A percentile compares a stretch with the other conserved stretches of the same genome.
Conservation (phyloP, 2,113 vertebrate genomes). For the Salvelinus fontinalis region DNA sequence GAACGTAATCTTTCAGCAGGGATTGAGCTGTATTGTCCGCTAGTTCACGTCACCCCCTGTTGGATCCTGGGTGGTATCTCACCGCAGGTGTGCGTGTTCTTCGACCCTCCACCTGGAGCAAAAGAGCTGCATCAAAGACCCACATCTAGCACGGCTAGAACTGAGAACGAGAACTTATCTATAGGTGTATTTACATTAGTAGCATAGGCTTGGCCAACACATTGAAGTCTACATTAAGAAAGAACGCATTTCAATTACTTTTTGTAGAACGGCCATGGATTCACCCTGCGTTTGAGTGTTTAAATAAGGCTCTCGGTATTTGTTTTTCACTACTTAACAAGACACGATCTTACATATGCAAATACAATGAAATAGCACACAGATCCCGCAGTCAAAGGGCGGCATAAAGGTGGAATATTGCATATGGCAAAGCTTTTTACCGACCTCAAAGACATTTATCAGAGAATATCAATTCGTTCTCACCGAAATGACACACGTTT, state of each 20-base stretch:
- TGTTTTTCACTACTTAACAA: conserved; percentile 65
- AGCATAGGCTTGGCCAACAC: conserved; percentile 28
- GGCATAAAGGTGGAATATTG: conserved; percentile 69
- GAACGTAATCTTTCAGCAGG: conserved; percentile 23
- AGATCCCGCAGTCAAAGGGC: conserved; percentile 60
- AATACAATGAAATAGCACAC: conserved; percentile 47
- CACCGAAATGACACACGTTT: conserved; percentile 33
- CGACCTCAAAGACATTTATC: conserved; percentile 65
- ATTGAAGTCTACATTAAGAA: conserved; percentile 18
- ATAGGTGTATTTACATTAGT: conserved; percentile 42
- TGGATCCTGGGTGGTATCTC: conserved; percentile 49
- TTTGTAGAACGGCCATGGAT: conserved; percentile 40
- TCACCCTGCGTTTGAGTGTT: conserved; percentile 53
- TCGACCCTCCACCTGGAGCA: conserved; percentile 58
- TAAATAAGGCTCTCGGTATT: conserved; percentile 59
- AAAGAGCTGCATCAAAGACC: conserved; percentile 30
- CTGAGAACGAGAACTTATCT: conserved; percentile 2
- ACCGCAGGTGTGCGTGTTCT: conserved; percentile 56
- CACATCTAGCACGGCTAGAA: conserved; percentile 6
- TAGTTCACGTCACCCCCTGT: conserved; percentile 30
- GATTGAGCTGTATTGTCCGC: conserved; percentile 35
- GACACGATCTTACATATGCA: conserved; percentile 60
- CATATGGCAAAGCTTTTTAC: conserved; percentile 54
- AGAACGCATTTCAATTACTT: conserved; percentile 47
- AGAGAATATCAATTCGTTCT: conserved; percentile 46